Conservation (phyloP, 2,888 invertebrate species). For the Anthrax anthrax region DNA sequence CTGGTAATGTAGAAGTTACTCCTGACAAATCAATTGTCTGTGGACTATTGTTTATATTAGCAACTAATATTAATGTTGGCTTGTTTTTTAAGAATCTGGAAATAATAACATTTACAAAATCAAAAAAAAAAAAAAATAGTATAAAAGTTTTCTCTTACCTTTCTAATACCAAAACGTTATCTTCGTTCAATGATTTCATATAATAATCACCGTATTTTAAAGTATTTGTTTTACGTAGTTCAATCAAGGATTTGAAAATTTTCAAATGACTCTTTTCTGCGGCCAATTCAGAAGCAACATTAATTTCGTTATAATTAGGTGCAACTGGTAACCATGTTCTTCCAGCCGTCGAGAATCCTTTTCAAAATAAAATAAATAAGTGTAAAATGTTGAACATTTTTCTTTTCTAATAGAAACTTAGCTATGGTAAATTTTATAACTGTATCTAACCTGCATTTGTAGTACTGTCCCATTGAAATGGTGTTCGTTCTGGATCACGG, state of each 20-base stretch:
- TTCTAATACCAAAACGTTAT: background rate
- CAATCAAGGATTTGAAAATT: conserved; percentile 41
- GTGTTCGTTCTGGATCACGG: conserved; percentile 46
- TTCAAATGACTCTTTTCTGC: conserved; percentile 40
- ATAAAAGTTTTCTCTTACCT: background rate
- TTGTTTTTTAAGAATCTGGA: background rate
- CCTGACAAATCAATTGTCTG: background rate
- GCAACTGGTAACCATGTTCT: conserved; percentile 35
- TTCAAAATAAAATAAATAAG: too few relatives aligned
- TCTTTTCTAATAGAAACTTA: too few relatives aligned
- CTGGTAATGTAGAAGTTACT: background rate
- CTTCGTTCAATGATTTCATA: too few relatives aligned
- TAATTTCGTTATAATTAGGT: conserved; percentile 41
- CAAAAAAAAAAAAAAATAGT: background rate
- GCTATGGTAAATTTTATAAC: too few relatives aligned
- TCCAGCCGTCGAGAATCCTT: conserved; percentile 24
- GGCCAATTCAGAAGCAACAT: conserved; percentile 38
- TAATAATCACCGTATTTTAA: conserved; percentile 40
- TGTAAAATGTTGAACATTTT: too few relatives aligned
- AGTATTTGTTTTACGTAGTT: conserved; percentile 33
- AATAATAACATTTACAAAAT: background rate
- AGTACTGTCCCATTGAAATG: conserved; percentile 44
- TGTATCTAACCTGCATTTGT: too few relatives aligned
- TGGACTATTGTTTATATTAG: background rate
- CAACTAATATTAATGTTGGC: background rate